Evolutionary conservation across 2,113 vertebrate genomes (phyloP).

Genomic region (Gyps fulvus): DNA sequence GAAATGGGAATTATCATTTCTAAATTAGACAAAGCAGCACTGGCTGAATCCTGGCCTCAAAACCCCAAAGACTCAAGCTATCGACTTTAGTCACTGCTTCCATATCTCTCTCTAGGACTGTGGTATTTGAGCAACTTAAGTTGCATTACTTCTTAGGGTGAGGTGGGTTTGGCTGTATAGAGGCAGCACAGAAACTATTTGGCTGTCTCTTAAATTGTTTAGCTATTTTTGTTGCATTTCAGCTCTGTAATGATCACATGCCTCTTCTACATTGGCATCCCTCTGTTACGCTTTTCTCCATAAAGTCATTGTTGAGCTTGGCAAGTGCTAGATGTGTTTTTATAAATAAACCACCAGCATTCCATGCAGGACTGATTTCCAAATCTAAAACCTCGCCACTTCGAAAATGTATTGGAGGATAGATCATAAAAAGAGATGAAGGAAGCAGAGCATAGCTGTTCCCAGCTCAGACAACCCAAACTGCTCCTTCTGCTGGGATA

Average conservation of each 20-base stretch:
- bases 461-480: background rate
- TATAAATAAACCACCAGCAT: slow-evolving; percentile 41
- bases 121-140: background rate
- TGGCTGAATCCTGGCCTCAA: background rate
- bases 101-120: background rate
- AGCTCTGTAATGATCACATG: background rate
- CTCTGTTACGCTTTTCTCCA: background rate
- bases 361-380: background rate
- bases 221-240: background rate
- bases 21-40: background rate
- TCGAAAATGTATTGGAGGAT: background rate
- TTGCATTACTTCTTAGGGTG: background rate
- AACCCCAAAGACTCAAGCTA: background rate
- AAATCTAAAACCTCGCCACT: background rate
- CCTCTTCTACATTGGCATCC: background rate
- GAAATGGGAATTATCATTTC: background rate
- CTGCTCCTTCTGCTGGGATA: background rate
- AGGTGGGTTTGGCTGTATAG: background rate
- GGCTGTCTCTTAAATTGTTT: background rate
- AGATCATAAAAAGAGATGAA: background rate
- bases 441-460: background rate
- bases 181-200: background rate
- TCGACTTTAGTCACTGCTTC: background rate
- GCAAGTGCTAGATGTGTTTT: background rate
- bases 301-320: background rate